These are phyloP conservation scores for Falco novaeseelandiae DNA, from an alignment of 2,797 vertebrate species.

Conservation along the genomic window DNA sequence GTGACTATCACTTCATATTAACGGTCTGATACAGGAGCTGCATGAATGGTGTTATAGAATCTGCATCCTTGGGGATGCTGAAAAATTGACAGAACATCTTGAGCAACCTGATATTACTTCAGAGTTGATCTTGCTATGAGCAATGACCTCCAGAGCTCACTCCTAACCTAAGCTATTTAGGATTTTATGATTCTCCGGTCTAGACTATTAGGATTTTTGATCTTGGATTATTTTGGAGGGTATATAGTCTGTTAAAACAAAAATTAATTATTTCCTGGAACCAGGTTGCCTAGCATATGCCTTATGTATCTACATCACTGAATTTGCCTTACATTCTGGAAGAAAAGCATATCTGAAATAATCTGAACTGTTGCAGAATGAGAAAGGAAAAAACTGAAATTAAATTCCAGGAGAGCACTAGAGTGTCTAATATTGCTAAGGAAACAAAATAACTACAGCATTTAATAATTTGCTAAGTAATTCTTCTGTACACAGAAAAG, in stretches of 20 bases:
- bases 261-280: neutral
- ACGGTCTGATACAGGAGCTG: neutral
- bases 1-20: neutral
- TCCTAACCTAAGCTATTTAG: neutral
- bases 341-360: neutral
- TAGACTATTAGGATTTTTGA: neutral
- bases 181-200: neutral
- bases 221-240: neutral
- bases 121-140: neutral
- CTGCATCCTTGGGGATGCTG: neutral
- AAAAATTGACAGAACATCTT: neutral
- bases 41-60: neutral
- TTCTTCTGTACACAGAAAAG: neutral
- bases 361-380: neutral
- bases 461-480: neutral
- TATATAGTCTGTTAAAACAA: neutral
- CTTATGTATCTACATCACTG: fast-evolving
- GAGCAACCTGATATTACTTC: neutral
- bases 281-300: neutral
- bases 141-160: neutral
- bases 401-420: neutral
- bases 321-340: neutral
- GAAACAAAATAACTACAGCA: neutral
- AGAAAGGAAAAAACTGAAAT: neutral
- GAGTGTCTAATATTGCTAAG: neutral